Conservation (phyloP, 2,888 invertebrate species). For the Chrysolina americana region DNA sequence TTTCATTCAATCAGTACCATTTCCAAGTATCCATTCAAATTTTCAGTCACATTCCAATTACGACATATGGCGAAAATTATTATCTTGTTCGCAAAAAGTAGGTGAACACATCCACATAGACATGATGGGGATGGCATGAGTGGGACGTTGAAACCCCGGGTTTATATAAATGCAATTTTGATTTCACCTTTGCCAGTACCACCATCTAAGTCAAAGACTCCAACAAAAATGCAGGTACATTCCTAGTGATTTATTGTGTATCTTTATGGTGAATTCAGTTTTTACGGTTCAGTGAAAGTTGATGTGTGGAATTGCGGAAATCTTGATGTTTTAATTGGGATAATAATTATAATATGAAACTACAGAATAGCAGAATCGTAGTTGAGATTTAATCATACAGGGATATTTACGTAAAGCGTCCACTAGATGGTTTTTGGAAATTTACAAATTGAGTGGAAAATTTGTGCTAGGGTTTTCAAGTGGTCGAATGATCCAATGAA, state of each 20-base stretch:
- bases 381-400: too few species aligned
- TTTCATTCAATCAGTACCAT: background rate
- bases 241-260: constrained; percentile 31
- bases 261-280: constrained; percentile 27
- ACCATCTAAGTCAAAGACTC: constrained; percentile 30
- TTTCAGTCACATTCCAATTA: constrained; percentile 9
- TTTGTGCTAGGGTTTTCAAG: too few species aligned
- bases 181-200: constrained; percentile 52
- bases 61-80: constrained; percentile 18
- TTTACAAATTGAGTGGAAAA: too few species aligned
- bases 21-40: background rate
- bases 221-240: constrained; percentile 48
- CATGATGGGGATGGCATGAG: constrained; percentile 31
- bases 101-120: constrained; percentile 20
- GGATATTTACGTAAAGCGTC: too few species aligned
- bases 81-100: constrained; percentile 19
- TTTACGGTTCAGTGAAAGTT: constrained; percentile 35
- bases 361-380: too few species aligned
- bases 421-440: too few species aligned
- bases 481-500: too few species aligned
- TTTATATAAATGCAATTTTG: constrained; percentile 50
- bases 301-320: constrained; percentile 1
- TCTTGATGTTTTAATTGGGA: background rate
- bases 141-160: constrained; percentile 43
- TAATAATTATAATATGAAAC: background rate